A percentile compares a stretch with the other conserved stretches of the same genome.
These are phyloP conservation scores for Empidonax alnorum DNA, from an alignment of 2,113 vertebrate species.

Conservation along the genomic window DNA sequence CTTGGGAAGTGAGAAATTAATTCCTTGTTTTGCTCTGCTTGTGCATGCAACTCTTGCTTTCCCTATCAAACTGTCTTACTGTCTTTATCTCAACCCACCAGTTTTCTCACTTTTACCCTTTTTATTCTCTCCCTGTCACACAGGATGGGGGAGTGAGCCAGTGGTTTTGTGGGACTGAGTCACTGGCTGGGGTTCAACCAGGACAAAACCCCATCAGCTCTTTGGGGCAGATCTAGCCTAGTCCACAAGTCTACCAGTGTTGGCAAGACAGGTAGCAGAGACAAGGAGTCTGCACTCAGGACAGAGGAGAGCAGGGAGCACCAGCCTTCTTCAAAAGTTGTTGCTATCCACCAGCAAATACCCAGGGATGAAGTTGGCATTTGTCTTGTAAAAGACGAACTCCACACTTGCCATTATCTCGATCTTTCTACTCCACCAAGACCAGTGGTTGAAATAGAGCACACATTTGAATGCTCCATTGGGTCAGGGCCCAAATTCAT, in stretches of 20 bases:
- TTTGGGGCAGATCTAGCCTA: not conserved
- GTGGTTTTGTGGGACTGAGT: not conserved
- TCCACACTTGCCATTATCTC: not conserved
- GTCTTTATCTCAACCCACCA: not conserved
- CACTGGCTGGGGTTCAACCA: not conserved
- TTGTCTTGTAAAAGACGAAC: not conserved
- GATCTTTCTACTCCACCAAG: not conserved
- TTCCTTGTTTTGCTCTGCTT: not conserved
- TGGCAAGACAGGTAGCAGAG: not conserved
- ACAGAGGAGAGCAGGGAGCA: not conserved
- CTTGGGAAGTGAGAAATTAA: not conserved
- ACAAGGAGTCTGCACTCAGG: not conserved
- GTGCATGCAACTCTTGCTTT: not conserved
- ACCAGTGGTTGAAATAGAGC: not conserved
- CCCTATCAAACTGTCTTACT: not conserved
- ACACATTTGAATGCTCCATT: rapidly evolving
- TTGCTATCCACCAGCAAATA: not conserved
- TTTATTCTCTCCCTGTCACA: not conserved
- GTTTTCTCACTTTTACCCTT: not conserved
- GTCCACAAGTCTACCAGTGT: not conserved
- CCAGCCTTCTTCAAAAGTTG: not conserved
- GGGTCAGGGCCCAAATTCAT: not conserved
- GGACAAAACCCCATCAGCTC: not conserved
- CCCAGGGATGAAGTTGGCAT: not conserved
- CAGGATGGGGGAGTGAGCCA: rapidly evolving